Base-by-base conservation (phyloP, 2,113 vertebrate genomes). In the Saimiri boliviensis region DNA sequence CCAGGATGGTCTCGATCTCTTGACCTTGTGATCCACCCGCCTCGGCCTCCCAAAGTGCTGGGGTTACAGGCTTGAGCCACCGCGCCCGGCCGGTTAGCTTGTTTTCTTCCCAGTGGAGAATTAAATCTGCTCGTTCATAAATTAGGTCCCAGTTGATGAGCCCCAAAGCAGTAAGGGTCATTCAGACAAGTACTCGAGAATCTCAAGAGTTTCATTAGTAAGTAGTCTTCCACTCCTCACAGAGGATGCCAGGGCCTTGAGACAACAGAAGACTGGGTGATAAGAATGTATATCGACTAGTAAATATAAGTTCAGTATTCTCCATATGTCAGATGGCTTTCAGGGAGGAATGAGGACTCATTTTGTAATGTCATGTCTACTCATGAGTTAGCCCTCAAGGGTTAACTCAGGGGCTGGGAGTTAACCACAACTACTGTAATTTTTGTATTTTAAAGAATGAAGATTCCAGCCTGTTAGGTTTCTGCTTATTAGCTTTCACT, bases 131-230 rank as follows among this genome's bases (percentile, higher is more conserved):
- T 30, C 74, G n/a, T 92, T 94, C 35, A 90, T 93, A 96, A 93
- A 95, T 95, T 93, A 97, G 92, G 63, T 94, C 42, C 79, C 60
- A 93, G n/a, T 60, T 92, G 71, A 71, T 89, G 54, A 88, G 54
- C 58, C 58, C 73, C 42, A 96, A 60, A 86, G 47, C 73, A 83
- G 73, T 45, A 95, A 76, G 30, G 14, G 82, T 91, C 86, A 71
- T 63, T 96, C 80, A 91, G 2, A 80, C 25, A 70, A 74, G 21
- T 93, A 68, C 49, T 89, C 68, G 93, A 93, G 45, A 85, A 73
- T 88, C 89, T 95, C 89, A 49, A 40, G 93, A 85, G 77, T 96
- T 96, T 92, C 52, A 45, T 94, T 94, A 93, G 86, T 95, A 47
- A 74, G 73, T 77, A 85, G n/a, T 63, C 74, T 93, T 93, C 71